Evolutionary conservation across 2,888 invertebrate genomes (phyloP), one percentile per base, ranked within the genome.

Genomic region (Diarsia rubi): DNA sequence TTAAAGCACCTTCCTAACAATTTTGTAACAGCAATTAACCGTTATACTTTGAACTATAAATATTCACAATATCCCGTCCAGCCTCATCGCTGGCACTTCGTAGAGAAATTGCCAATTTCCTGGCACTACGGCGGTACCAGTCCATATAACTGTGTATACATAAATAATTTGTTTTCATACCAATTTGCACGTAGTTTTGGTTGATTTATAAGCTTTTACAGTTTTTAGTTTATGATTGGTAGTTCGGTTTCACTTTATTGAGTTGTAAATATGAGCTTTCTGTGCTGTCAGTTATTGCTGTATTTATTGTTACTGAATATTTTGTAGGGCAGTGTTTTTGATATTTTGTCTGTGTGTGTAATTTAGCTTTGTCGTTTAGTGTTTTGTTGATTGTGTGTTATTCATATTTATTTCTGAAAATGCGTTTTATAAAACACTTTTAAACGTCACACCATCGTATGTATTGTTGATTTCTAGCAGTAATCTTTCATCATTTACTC

Each of bases 31-130:
- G 84, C 85, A 87, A 87, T 87, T 85, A 86, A 77, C 81, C 24
- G 78, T 82, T 68, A 85, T 81, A 84, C 75, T 86, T 83, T 77
- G 72, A 80, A 84, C 84, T 84, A 85, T 88, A 88, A 88, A 88
- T 88, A 87, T 87, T 80, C 85, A 80, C 79, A 81, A 83, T 86
- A 80, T 81, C 73, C 69, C 76, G 82, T 80, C 81, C 85, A 77
- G 83, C 68, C 74, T 81, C 86, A 80, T 84, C 78, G 85, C 54
- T 78, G 83, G 70, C 81, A 77, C 77, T 85, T 86, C 81, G 81
- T 81, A 88, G 89, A 92, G 93, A 93, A 95, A 95, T 95, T 95
- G 94, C 87, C 95, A 95, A 95, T 95, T 95, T 95, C 94, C 94
- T 88, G 89, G 78, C 88, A 84, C 86, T 89, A 90, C 89, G 88